Evolutionary conservation across 2,888 invertebrate species (phyloP).

Genomic region (Subacronicta megacephala): DNA sequence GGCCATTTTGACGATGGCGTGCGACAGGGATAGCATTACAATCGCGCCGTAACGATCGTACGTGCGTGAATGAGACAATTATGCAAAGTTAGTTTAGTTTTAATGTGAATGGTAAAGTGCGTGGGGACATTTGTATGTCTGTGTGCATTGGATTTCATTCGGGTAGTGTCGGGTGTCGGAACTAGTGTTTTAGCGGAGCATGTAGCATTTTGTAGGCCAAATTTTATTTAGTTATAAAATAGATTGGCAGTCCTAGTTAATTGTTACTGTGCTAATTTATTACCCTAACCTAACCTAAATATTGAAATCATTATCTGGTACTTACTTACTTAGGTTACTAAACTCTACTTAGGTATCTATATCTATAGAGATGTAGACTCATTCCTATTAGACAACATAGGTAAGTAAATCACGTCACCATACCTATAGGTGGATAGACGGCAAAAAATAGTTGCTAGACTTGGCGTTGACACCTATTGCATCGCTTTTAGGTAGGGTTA

Average conservation of each 20-base stretch:
- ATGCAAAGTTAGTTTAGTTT: slow-evolving; percentile 88
- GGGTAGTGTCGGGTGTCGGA: slow-evolving; percentile 40
- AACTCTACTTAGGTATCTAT: too few relatives aligned
- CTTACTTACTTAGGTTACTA: too few relatives aligned
- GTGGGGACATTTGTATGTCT: slow-evolving; percentile 70
- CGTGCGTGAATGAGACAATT: slow-evolving; percentile 88
- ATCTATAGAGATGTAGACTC: too few relatives aligned
- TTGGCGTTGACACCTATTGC: too few relatives aligned
- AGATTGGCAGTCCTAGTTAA: too few relatives aligned
- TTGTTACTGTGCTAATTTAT: not conserved
- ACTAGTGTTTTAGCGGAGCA: slow-evolving; percentile 36
- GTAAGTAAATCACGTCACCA: slow-evolving; percentile 3
- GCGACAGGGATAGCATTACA: slow-evolving; percentile 78
- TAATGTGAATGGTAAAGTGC: slow-evolving; percentile 80
- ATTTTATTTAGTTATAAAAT: slow-evolving; percentile 11
- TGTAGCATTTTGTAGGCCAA: slow-evolving; percentile 31
- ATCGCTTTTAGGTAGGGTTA: slow-evolving; percentile 16
- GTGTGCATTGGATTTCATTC: slow-evolving; percentile 63
- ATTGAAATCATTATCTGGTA: too few relatives aligned
- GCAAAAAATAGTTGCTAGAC: too few relatives aligned
- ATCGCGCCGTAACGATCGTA: slow-evolving; percentile 68
- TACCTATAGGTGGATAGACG: too few relatives aligned
- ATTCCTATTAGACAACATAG: too few relatives aligned
- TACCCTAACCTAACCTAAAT: too few relatives aligned
- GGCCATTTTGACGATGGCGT: slow-evolving; percentile 89